Evolutionary conservation across 1,140 invertebrate genomes (phyloP), one percentile per base, ranked within the genome.

Genomic region (Venustaconcha ellipsiformis): DNA sequence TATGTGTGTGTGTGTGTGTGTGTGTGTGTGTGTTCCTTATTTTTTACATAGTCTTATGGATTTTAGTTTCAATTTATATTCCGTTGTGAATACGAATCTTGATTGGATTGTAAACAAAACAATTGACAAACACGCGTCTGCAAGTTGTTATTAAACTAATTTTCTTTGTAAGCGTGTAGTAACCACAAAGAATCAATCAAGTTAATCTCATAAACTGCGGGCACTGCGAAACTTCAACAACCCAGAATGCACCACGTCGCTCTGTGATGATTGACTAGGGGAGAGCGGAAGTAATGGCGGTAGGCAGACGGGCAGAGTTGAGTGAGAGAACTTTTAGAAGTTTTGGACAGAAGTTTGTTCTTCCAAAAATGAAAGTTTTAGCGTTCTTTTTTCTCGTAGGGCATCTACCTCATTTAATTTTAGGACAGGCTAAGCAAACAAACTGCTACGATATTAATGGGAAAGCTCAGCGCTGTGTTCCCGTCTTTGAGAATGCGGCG

Each of bases 401-500:
- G 12, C 69, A 70, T 75, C 75, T 82, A 82, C 80, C 78, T 79
- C 80, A 82, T 15, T 37, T 74, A 57, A 76, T 62, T 70, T 70
- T 75, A 70, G 78, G 78, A 77, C 75, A 77, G 68, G 63, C n/a
- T 20, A 57, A 26, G 18, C 69, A 76, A 66, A 78, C 78, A 57
- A 78, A 76, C 57, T 93, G 92, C 82, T 92, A 92, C 79, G 92
- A 93, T 82, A 74, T 82, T 20, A 81, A 78, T 12, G 87, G 88
- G 62, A 72, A 79, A 26, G 86, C 92, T 18, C 92, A 97, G 94
- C 93, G 95, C 92, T 99, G 98, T 89, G 94, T 97, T 80, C 97
- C 98, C 0, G 95, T 95, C 75, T 99, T 99, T 88, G 96, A 96
- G 85, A 99, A 99, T 89, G 96, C 97, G 4, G 98, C 97, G 2